A percentile compares a stretch with the other conserved stretches of the same genome.
Evolutionary conservation across 1,140 invertebrate genomes (phyloP).

Genomic region (Acromyrmex echinatior): DNA sequence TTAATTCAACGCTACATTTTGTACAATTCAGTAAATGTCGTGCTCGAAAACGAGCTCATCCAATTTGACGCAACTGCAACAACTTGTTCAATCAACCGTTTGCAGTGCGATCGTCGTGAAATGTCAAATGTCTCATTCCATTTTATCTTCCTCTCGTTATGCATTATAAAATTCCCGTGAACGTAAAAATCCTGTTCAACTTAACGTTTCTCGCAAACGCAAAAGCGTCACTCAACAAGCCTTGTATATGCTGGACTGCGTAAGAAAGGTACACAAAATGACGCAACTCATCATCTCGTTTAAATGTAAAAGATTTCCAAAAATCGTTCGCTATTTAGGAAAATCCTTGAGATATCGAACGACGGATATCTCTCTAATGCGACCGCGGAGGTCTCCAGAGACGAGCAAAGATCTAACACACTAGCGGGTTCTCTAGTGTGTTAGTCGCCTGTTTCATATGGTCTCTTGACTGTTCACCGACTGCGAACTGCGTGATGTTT

Average conservation of each 20-base stretch:
- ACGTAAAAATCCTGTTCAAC: slow-evolving; percentile 40
- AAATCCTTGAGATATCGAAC: slow-evolving; percentile 40
- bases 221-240: slow-evolving; percentile 16
- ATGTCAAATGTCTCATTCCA: neutral
- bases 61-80: neutral
- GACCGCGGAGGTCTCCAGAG: slow-evolving; percentile 7
- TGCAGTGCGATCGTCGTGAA: neutral
- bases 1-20: slow-evolving; percentile 66
- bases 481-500: slow-evolving; percentile 89
- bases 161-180: slow-evolving; percentile 28
- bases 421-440: slow-evolving; percentile 81
- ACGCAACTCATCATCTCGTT: slow-evolving; percentile 40
- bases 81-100: neutral
- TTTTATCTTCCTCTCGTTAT: neutral
- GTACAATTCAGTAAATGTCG: slow-evolving; percentile 72
- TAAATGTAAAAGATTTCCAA: slow-evolving; percentile 67
- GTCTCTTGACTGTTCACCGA: slow-evolving; percentile 86
- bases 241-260: slow-evolving; percentile 2
- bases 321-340: slow-evolving; percentile 46
- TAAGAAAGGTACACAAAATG: slow-evolving; percentile 41
- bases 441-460: slow-evolving; percentile 86
- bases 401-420: slow-evolving; percentile 78
- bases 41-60: neutral
- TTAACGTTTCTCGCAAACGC: slow-evolving; percentile 22
- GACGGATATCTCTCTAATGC: slow-evolving; percentile 8